Evolutionary conservation across 2,888 invertebrate species (phyloP), one percentile per base, ranked within the genome.

Genomic region (Strigamia crassipes): DNA sequence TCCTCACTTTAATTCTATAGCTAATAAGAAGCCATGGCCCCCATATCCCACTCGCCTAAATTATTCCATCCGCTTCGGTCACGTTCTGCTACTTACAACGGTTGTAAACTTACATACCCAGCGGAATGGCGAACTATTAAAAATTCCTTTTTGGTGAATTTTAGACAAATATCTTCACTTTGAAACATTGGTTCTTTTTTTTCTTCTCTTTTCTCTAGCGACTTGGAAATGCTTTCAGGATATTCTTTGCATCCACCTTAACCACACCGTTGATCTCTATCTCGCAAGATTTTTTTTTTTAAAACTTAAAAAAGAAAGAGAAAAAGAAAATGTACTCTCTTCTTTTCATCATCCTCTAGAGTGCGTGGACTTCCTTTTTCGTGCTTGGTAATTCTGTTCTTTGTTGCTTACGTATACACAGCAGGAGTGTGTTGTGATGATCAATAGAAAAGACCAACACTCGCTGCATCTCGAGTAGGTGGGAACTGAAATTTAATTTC

Each of bases 361-460:
- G 56, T 56, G 18, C 56, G n/a, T 56, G 56, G 56, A 56, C 56
- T 56, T 56, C 56, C 18, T 9, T 56, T 56, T 56, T 56, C 56
- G 56, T 56, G 56, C 56, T 56, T 56, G 51, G 51, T n/a, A 51
- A 51, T 51, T 51, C 51, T 51, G 51, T 51, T 51, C 51, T 51
- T 51, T 51, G 51, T 56, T 56, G 18, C 18, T n/a, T 56, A 56
- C 18, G 18, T 46, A 46, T 56, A 56, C 56, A 56, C 56, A 56
- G 56, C 56, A 18, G 56, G 56, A 18, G 56, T 56, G 6, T 18
- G 18, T 18, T n/a, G 56, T n/a, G 18, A n/a, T n/a, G 18, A n/a
- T 56, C 56, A 56, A 56, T 56, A 18, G 18, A 56, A 56, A 56
- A 56, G 56, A 18, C 56, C 56, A 56, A 56, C 18, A 56, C 56